Base-by-base conservation (phyloP, 2,797 vertebrate genomes). In the Lepus oiostolus region DNA sequence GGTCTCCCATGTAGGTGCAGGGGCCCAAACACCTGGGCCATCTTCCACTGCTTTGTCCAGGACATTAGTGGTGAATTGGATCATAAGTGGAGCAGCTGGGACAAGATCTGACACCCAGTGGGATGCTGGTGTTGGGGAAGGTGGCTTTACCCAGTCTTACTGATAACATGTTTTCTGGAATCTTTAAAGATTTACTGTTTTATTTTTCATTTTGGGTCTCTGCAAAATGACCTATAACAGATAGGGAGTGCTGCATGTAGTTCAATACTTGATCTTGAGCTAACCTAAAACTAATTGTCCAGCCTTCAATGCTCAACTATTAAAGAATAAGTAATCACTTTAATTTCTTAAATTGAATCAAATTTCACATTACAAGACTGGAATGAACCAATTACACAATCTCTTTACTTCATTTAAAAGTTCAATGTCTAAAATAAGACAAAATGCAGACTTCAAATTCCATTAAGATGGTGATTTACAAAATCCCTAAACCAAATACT, bases 401-500 rank as follows among this genome's bases (percentile, higher is more conserved):
- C 80, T 52, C 52, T 38, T 60, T 68, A 62, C 38, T 32, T 92
- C n/a, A 47, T 42, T 85, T 38, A 65, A 91, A 94, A 86, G 24
- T 76, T 63, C 54, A 93, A 38, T 70, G 30, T 38, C 10, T 8
- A 58, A 93, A 92, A 65, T 24, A 68, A 72, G 21, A 54, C 54
- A 47, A 94, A 79, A 38, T 28, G 22, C 21, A 24, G 22, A 24
- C 67, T 89, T 86, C 83, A 75, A 47, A 21, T 65, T 74, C 79
- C 42, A 82, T 16, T 72, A 91, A 85, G 60, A 86, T 91, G 30
- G 54, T 77, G 81, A 52, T 85, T 90, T 77, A 52, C 4, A 68
- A 83, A 94, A 92, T 74, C 79, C 42, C 81, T 92, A 95, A 90
- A 26, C 32, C 26, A 88, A 95, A 77, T 42, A 32, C 77, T 84